phyloP scores from a whole-genome alignment of 2,113 vertebrate species.

The Mormoops blainvillei region DNA sequence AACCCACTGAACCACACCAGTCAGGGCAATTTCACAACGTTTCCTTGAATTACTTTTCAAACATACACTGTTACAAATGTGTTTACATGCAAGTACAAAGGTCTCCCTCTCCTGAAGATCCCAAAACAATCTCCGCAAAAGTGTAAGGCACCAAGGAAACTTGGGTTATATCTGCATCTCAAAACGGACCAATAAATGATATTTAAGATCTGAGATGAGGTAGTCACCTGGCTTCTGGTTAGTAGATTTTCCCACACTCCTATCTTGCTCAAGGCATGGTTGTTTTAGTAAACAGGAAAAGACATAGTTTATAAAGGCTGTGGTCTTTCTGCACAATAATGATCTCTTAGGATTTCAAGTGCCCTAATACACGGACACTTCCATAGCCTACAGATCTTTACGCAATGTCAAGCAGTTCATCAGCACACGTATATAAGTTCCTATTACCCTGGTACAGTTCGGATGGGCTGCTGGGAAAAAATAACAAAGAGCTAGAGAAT shows the following conservation, averaged over 20 bases:
- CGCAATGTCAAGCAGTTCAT: not conserved
- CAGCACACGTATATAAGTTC: not conserved
- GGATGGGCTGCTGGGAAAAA: not conserved
- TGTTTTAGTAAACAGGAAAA: not conserved
- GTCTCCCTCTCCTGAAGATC: not conserved
- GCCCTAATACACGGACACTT: not conserved
- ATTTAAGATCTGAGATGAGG: not conserved
- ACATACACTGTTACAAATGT: not conserved
- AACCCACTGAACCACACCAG: too few relatives aligned
- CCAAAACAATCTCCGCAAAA: not conserved
- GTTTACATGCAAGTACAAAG: not conserved
- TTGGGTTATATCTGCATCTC: not conserved
- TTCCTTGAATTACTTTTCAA: not conserved
- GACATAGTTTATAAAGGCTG: not conserved
- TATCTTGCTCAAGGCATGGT: not conserved
- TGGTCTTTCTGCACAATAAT: not conserved
- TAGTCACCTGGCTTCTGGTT: not conserved
- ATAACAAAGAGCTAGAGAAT: not conserved
- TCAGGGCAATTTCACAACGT: not conserved
- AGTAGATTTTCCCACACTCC: not conserved
- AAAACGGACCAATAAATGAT: not conserved
- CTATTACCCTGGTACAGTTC: not conserved
- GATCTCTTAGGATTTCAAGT: not conserved
- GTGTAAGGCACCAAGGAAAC: not conserved
- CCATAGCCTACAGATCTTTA: not conserved